These are phyloP conservation scores for Matsumyia berberina DNA, from an alignment of 2,888 invertebrate species.

Conservation along the genomic window DNA sequence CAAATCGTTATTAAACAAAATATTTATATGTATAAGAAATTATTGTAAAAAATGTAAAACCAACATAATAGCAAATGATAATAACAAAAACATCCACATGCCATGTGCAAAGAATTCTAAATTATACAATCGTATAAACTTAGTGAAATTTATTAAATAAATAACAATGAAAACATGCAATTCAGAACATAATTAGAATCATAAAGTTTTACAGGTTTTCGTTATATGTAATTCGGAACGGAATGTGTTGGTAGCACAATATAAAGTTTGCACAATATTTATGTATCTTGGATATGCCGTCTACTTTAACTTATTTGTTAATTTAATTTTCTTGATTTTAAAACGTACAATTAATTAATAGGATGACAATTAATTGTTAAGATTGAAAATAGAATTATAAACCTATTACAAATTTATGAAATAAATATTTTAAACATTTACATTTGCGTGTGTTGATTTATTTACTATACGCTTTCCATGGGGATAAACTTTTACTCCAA, in stretches of 20 bases:
- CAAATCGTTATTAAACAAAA: slow-evolving; percentile 38
- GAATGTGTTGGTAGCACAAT: slow-evolving; percentile 14
- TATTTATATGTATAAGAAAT: slow-evolving; percentile 43
- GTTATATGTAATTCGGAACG: slow-evolving; percentile 13
- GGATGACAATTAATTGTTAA: slow-evolving; percentile 55
- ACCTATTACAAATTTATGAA: slow-evolving; percentile 70
- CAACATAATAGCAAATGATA: slow-evolving; percentile 48
- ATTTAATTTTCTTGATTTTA: slow-evolving; percentile 29
- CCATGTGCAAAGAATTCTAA: slow-evolving; percentile 70
- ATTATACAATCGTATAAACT: slow-evolving; percentile 70
- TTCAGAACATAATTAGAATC: slow-evolving; percentile 10
- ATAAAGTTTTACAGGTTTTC: slow-evolving; percentile 8
- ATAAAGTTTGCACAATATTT: slow-evolving; percentile 19
- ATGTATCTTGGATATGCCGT: slow-evolving; percentile 44
- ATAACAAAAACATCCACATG: slow-evolving; percentile 48
- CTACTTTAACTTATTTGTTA: slow-evolving; percentile 27
- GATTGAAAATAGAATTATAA: slow-evolving; percentile 47
- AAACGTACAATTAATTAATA: slow-evolving; percentile 60
- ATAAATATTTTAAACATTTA: slow-evolving; percentile 68
- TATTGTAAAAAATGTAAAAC: slow-evolving; percentile 65
- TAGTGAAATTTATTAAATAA: slow-evolving; percentile 54
- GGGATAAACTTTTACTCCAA: too few relatives aligned
- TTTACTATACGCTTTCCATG: not conserved
- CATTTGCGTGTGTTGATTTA: slow-evolving; percentile 14
- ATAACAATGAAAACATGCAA: slow-evolving; percentile 32